phyloP scores from a whole-genome alignment of 2,113 vertebrate genomes.

The Thryonomys swinderianus region DNA sequence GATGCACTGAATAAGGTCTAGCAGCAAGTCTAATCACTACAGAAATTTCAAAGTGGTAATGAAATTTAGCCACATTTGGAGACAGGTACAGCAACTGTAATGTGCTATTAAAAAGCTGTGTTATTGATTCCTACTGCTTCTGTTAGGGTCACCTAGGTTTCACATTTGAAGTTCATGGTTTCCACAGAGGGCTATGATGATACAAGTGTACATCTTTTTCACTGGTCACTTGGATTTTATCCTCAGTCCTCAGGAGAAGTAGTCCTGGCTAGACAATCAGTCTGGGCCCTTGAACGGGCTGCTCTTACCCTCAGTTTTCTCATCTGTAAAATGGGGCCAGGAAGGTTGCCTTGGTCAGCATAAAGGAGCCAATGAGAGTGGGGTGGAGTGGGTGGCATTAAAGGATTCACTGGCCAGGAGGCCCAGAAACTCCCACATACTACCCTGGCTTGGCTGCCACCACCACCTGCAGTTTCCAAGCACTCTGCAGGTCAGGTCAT shows the following conservation, averaged over 20 bases:
- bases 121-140: not conserved
- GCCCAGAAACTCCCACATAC: not conserved
- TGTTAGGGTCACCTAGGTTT: not conserved
- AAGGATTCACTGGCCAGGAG: not conserved
- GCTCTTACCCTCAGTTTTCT: not conserved
- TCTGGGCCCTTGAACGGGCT: not conserved
- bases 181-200: not conserved
- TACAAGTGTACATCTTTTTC: not conserved
- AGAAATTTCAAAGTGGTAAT: not conserved
- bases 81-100: not conserved
- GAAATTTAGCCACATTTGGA: not conserved
- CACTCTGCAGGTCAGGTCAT: not conserved
- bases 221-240: not conserved
- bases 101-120: rapidly evolving
- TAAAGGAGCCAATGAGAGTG: not conserved
- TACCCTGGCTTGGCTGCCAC: not conserved
- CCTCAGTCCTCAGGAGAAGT: not conserved
- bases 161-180: not conserved
- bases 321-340: not conserved
- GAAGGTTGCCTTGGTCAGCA: not conserved
- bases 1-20: not conserved
- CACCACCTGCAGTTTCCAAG: not conserved
- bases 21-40: not conserved
- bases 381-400: not conserved
- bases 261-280: not conserved